Base-by-base conservation (phyloP, 2,888 invertebrate species). In the Drepana falcataria region DNA sequence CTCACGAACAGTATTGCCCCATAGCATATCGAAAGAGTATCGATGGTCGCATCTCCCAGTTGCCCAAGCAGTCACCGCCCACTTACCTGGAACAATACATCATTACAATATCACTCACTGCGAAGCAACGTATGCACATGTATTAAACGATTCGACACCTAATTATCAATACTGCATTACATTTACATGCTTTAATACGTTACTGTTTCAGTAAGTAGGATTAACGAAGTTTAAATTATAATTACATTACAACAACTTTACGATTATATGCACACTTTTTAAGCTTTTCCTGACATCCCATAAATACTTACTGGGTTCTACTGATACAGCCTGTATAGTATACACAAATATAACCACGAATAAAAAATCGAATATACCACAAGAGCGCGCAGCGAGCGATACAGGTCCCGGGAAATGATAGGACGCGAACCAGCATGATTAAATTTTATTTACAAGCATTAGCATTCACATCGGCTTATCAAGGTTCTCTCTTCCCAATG, bases 61-160 rank as follows among this genome's bases (percentile, higher is more conserved):
- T 75, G 71, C 77, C 65, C 70, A 76, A 78, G 73, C 75, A 63
- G 37, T 57, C 69, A 67, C 74, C 87, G 79, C 88, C 88, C 81
- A 82, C 90, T 87, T 87, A 91, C 90, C 90, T 88, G 87, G 87
- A 90, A 90, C 91, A 91, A 91, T 91, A 80, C 83, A 83, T 87
- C 87, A 89, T 87, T 90, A 88, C 77, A 88, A 89, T 87, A 83
- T 83, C 75, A 85, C 76, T 83, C 73, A 82, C 78, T 68, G 75
- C 71, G 69, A 76, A 69, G 76, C 72, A 74, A 80, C 73, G 74
- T 72, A 77, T 77, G 67, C 65, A 44, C 6, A 44, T 44, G 44
- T 9, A 73, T 78, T 78, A 75, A 77, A 77, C 72, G 68, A 71
- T 73, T 78, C 77, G 70, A 77, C 79, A 82, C 79, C 78, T 81